Base-by-base conservation (phyloP, 1,140 invertebrate genomes). In the Pinna nobilis region DNA sequence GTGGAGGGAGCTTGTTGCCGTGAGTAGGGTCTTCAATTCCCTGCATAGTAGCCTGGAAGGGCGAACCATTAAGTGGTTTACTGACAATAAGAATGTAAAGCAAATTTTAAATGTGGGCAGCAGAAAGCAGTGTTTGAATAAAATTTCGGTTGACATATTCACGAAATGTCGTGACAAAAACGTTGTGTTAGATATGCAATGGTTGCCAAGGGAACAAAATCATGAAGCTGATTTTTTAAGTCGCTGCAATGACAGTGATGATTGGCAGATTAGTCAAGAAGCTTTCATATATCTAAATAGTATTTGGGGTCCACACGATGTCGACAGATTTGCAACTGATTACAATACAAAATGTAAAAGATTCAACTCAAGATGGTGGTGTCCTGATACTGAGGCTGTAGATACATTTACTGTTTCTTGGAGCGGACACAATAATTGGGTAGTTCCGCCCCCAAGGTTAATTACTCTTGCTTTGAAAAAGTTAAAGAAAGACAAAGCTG, bases 301-400 rank as follows among this genome's bases (percentile, higher is more conserved):
- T 32, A 4, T 55, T 11, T 77, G 70, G 70, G 75, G 70, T 23
- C 33, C 32, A 7, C 60, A 70, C 37, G 37, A 50, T 23, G 33
- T 72, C 15, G 70, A 77, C 41, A 47, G 69, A 25, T 77, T 77
- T 73, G 70, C 57, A 0, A 37, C 60, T 23, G 66, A 77, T 66
- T 73, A 59, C 28, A 77, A 70, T 61, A 51, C 37, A 39, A 68
- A 73, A 66, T 77, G 70, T 63, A 1, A 7, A 23, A 1, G 50
- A 13, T 77, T 72, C 33, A 64, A 72, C 60, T 69, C 59, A 41
- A 37, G 39, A 20, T 70, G 57, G 59, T 73, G 61, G 69, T 71
- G 57, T 53, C 55, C 41, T 28, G 25, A 44, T 37, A 71, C 74
- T n/a, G 37, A 35, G 15, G 68, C 30, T 2, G 47, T 76, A 41